Base-by-base conservation (phyloP, 2,113 vertebrate genomes). In the Caretta caretta region DNA sequence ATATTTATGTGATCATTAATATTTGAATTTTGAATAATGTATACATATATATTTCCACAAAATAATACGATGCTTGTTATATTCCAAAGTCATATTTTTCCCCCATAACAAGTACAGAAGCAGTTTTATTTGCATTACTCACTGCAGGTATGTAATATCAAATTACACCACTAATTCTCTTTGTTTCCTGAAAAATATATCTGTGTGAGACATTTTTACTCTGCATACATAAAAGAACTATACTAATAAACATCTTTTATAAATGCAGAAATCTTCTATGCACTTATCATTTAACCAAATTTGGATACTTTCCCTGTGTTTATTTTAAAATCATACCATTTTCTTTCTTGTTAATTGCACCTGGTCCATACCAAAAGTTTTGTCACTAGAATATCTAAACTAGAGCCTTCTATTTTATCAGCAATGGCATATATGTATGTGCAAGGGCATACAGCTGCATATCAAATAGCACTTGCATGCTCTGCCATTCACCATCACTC, bases 391-490 rank as follows among this genome's bases (percentile, higher is more conserved):
- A 92, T 80, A 76, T 83, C 76, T 11, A 54, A 92, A 75, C 38
- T 90, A 53, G 42, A 31, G 29, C 89, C 96, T n/a, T 13, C 82
- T 2, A 10, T 75, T 79, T 90, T 93, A 88, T 92, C 95, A 50
- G 92, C 5, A 80, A 76, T 10, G 86, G 96, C 83, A 12, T 16
- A 54, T 87, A 54, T 88, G 94, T 92, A 11, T 13, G 50, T 24
- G 95, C 86, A 49, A 91, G 93, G 97, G 94, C 97, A 93, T 91
- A 35, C 93, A 56, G 69, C 97, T 95, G 97, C 98, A 94, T 97
- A 91, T 51, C 96, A 92, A 95, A 93, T 54, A 51, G 93, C 86
- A n/a, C 96, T 94, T 81, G 92, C 82, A 84, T 59, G 84, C 95
- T 83, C 95, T 81, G 89, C 96, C 94, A 69, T 75, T 95, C 96